Evolutionary conservation across 2,113 vertebrate species (phyloP).

Genomic region (Hemiscyllium ocellatum): DNA sequence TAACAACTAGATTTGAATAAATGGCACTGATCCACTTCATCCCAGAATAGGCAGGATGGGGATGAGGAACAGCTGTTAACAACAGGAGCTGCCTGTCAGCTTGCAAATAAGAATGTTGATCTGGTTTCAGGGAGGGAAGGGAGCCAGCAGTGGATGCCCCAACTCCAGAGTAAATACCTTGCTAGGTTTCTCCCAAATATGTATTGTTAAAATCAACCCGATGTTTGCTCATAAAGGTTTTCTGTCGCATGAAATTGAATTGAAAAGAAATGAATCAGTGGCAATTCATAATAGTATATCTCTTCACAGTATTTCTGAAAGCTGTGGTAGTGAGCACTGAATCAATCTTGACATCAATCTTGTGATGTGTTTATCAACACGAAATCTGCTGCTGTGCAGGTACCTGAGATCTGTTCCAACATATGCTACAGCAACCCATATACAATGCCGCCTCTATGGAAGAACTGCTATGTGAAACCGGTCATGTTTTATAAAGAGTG

Average conservation of each 20-base stretch:
- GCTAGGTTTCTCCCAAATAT: neutral
- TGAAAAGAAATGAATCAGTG: neutral
- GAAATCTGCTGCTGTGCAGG: neutral
- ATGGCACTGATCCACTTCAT: neutral
- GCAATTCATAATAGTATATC: neutral
- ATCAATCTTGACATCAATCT: neutral
- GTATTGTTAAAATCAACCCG: neutral
- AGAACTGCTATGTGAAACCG: neutral
- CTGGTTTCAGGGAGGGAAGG: neutral
- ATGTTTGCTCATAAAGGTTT: neutral
- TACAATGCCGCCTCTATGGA: neutral
- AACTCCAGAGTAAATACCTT: neutral
- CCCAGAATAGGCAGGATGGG: neutral
- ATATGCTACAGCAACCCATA: neutral
- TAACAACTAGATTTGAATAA: neutral
- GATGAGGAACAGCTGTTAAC: neutral
- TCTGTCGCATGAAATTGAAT: neutral
- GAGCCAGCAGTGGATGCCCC: neutral
- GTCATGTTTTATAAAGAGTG: neutral
- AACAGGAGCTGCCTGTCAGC: neutral
- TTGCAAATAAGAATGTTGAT: neutral
- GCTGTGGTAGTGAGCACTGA: neutral
- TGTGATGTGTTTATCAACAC: neutral
- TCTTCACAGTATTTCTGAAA: neutral
- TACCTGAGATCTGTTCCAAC: neutral